Base-by-base conservation (phyloP, 2,797 vertebrate species). In the Oryzias dopingdopingensis region DNA sequence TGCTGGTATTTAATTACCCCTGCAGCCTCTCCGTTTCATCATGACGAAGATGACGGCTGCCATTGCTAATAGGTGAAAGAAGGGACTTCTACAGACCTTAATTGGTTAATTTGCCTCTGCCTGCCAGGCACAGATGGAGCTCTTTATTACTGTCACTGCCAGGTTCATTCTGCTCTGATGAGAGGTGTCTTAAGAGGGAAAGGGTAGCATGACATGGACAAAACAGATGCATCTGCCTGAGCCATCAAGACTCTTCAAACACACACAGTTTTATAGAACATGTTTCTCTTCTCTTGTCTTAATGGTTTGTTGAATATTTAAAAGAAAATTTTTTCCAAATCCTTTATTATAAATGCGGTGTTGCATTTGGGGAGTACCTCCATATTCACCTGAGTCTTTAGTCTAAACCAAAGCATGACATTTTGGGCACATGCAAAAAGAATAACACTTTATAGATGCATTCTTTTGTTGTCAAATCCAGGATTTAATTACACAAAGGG, bases 91-190 rank as follows among this genome's bases (percentile, higher is more conserved):
- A 42, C 60, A 64, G 75, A 71, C 65, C 76, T 65, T 87, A 84
- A 86, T 83, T 64, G 58, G 74, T 81, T 87, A 70, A 85, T 76
- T 85, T 84, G 76, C 84, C 67, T 82, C 74, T 68, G 81, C 81
- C 71, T 89, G 80, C 77, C 86, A 89, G 84, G 89, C 90, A 72
- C 92, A 93, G 93, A 92, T 94, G 94, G 92, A 70, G 46, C 87
- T 84, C 84, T 88, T 86, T 80, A 89, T 91, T 91, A 62, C 56
- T 89, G 91, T 94, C 94, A 92, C 86, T 88, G 76, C 72, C 63
- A 87, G 88, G 88, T 91, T 86, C 90, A 87, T 92, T 93, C 87
- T 90, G 90, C 52, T 70, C 70, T 70, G 81, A 88, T 92, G 91
- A 85, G 78, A 89, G 80, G 88, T 77, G 83, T 90, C 90, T 88